Base-by-base conservation (phyloP, 2,113 vertebrate genomes). In the Coregonus clupeaformis region DNA sequence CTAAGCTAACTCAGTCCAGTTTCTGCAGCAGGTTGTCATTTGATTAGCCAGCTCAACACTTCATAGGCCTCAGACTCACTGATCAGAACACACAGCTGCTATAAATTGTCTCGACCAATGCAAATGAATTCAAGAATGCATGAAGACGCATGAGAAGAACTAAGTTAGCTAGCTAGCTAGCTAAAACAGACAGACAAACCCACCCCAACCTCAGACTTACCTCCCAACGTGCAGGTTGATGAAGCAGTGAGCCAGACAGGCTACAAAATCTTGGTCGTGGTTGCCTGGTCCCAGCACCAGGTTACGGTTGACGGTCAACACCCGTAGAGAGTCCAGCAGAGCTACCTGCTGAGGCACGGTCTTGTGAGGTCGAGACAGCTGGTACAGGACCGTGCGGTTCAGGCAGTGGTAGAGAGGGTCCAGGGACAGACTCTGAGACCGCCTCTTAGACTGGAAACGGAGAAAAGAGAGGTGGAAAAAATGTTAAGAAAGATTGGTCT, bases 251-350 rank as follows among this genome's bases (percentile, higher is more conserved):
- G 97, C 96, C 65, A 99, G 90, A 42, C 97, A 99, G 84, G 96
- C 95, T 87, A 98, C 95, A 90, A 99, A 99, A 79, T 99, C 98
- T 80, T 97, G 98, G 90, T 99, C 98, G 4, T 98, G 97, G 86
- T 99, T 99, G 11, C 97, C 96, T 0, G 98, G 97, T 1, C 98
- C 97, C 22, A 99, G 89, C 86, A 99, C 96, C 80, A 99, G 92
- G 85, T 96, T 99, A 64, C 98, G 94, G 91, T 99, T 98, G 36
- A 99, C 95, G 2, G 98, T 99, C 68, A 99, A 94, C 22, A 98
- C 94, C 45, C 98, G 90, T 60, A 99, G 90, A 0, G 97, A 95
- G 76, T 99, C 98, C 2, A 99, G 92, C 81, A 99, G 93, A 47
- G 96, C 95, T 68, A 99, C 97, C 92, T 99, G 98, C 91, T 99